Base-by-base conservation (phyloP, 2,113 vertebrate species). In the Petaurus breviceps region DNA sequence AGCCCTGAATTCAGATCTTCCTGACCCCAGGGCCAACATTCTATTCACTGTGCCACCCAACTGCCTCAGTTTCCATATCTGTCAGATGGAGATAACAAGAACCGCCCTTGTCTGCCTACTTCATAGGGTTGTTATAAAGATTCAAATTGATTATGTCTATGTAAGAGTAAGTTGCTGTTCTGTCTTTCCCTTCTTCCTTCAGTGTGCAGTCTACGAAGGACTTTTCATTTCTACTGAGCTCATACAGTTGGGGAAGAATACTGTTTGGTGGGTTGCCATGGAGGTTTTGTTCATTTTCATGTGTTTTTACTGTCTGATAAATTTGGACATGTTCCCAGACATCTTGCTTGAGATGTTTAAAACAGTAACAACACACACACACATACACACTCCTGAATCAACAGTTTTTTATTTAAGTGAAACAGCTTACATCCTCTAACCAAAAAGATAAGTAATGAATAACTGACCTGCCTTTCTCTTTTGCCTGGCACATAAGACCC, bases 261-360 rank as follows among this genome's bases (percentile, higher is more conserved):
- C 77, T 68, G 46, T 52, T 95, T 91, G 55, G 1, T 14, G 26
- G 91, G 31, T 92, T 94, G 55, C 31, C 16, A 37, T 57, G 16
- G 92, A 89, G n/a, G 96, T 93, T 97, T 31, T 96, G 22, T 43
- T 93, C 92, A 51, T 95, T 94, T 96, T 92, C 52, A 47, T 51
- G 51, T 51, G 8, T 94, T 91, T 95, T 43, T 46, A 0, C 94
- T 95, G 50, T 91, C 92, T 92, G 61, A 77, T 49, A 90, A 95
- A 89, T 95, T 91, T 95, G 77, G 53, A 51, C 92, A 37, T 54
- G 96, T 93, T 93, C 89, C 43, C 49, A 91, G 47, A 94, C 51
- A 91, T 3, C 24, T 84, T 26, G 68, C 0, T 37, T 68, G 61
- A 3, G 19, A 50, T 89, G 14, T 93, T 96, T 96, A 93, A 54